Evolutionary conservation across 2,888 invertebrate species (phyloP).

Genomic region (Entomobrya multifasciata): DNA sequence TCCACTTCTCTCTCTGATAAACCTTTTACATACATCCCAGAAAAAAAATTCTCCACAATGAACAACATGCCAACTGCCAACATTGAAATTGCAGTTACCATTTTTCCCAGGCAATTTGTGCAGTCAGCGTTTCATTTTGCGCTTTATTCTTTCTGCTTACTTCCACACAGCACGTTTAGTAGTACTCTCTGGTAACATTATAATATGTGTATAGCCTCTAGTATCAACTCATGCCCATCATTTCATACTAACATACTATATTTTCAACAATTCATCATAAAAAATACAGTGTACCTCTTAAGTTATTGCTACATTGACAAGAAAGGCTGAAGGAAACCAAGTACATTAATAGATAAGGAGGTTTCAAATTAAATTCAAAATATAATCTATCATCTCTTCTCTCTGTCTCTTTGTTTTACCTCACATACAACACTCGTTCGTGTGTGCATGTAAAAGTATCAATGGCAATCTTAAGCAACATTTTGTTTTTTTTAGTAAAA

Average conservation of each 20-base stretch:
- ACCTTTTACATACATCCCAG: background rate
- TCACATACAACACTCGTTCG: background rate
- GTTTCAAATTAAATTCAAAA: background rate
- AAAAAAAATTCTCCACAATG: too few relatives aligned
- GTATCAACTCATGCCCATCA: too few relatives aligned
- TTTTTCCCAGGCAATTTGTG: slow-evolving; percentile 5
- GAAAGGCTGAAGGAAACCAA: background rate
- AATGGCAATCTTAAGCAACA: background rate
- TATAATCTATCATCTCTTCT: slow-evolving; percentile 13
- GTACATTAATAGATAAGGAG: slow-evolving; percentile 15
- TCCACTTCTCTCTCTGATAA: background rate
- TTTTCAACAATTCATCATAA: slow-evolving; percentile 11
- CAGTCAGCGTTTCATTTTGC: slow-evolving; percentile 36
- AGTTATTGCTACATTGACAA: too few relatives aligned
- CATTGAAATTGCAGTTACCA: background rate
- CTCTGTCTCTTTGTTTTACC: background rate
- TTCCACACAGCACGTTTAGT: background rate
- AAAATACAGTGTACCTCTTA: background rate
- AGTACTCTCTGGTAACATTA: background rate
- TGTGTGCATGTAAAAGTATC: background rate
- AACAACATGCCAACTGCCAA: background rate
- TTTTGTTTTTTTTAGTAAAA: background rate
- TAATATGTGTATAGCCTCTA: background rate
- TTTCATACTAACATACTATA: background rate
- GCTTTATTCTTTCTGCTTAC: slow-evolving; percentile 4